Evolutionary conservation across 1,140 invertebrate species (phyloP), one percentile per base, ranked within the genome.

Genomic region (Pinna nobilis): DNA sequence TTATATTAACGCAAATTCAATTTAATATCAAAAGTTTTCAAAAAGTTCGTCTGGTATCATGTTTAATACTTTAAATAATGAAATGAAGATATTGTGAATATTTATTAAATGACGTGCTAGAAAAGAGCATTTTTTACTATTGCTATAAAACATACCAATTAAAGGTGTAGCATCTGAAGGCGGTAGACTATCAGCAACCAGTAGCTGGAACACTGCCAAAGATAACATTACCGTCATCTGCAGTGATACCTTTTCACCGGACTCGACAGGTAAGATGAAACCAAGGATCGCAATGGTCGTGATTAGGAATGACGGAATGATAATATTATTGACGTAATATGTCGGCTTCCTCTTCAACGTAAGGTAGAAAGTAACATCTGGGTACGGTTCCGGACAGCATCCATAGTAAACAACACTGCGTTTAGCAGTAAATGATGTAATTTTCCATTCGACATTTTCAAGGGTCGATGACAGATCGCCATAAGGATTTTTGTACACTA

Each of bases 201-300:
- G 93, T 25, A 89, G 74, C 76, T 89, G 83, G 73, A 89, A 78
- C 23, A 81, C 76, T 13, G 77, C 74, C 51, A 78, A 53, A 4
- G 79, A 73, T 41, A 81, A 53, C 53, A 82, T 67, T 9, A 90
- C 86, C 11, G 90, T 98, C 89, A 98, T 95, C 78, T 96, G 97
- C 91, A 99, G 92, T 81, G 97, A 98, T 78, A 99, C 93, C 91
- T 99, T 99, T 92, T 99, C 98, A 88, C 98, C 98, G 70, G 97
- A 98, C 90, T 99, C 98, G 75, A 97, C 97, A 83, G 98, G 97
- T 87, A 99, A 92, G 65, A 97, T 97, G 91, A 99, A 99, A 76
- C 97, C 97, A 77, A 99, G 92, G 81, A 98, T 92, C 76, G 97
- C 96, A 96, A 99, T 98, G 77, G 96, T 97, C n/a, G 70, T 74